Percentiles rank a stretch among this genome's conserved stretches.
Evolutionary conservation across 1,140 invertebrate species (phyloP).

Genomic region (Bombyx mandarina): DNA sequence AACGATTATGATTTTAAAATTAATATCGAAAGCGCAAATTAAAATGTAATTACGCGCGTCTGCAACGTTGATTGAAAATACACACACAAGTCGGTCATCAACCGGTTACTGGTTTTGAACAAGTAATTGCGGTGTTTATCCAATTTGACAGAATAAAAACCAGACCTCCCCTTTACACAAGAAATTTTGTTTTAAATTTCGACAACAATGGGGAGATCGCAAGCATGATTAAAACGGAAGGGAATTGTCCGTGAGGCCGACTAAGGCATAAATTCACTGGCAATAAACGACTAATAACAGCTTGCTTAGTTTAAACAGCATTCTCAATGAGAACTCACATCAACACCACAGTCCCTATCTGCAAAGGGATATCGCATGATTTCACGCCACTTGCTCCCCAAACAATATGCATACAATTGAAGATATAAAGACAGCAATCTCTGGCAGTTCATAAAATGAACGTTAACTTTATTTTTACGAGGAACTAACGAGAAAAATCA

Average conservation of each 20-base stretch:
- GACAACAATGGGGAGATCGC: constrained; percentile 66
- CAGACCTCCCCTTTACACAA: constrained; percentile 55
- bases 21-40: not conserved
- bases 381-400: constrained; percentile 17
- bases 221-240: constrained; percentile 53
- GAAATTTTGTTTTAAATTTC: constrained; percentile 69
- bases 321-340: constrained; percentile 35
- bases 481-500: not conserved
- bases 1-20: too few relatives aligned
- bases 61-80: too few relatives aligned
- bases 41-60: not conserved
- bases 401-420: constrained; percentile 14
- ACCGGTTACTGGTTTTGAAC: constrained; percentile 43
- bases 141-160: constrained; percentile 65
- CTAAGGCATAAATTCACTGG: constrained; percentile 40
- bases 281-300: constrained; percentile 56
- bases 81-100: constrained; percentile 39
- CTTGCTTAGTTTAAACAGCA: constrained; percentile 31
- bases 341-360: constrained; percentile 20
- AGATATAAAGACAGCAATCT: constrained; percentile 2
- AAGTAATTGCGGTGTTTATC: constrained; percentile 66
- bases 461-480: not conserved
- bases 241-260: constrained; percentile 49
- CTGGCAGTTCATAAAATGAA: too few relatives aligned
- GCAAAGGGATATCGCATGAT: constrained; percentile 26